Evolutionary conservation across 64 coral and sea anemone species (phyloP).

Genomic region (Montipora capricornis): DNA sequence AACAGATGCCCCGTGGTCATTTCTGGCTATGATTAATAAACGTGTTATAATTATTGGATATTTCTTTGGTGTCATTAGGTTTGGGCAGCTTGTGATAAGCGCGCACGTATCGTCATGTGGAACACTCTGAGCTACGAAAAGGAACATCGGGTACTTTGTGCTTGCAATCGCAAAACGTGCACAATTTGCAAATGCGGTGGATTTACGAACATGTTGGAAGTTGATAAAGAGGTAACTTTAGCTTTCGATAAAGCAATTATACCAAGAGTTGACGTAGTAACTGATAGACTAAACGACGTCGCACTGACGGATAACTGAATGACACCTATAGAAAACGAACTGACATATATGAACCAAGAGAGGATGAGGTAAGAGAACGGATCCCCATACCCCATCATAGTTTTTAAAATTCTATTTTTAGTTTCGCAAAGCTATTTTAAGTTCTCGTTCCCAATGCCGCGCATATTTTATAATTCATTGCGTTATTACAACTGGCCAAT

Average conservation of each 20-base stretch:
- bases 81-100: conserved; percentile 77
- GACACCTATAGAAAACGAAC: too few species aligned
- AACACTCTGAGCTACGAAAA: conserved; percentile 67
- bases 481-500: too few species aligned
- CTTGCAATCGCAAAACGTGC: not conserved
- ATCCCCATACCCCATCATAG: too few species aligned
- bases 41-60: not conserved
- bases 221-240: conserved; percentile 41
- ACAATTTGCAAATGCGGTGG: conserved; percentile 41
- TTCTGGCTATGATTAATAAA: not conserved
- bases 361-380: too few species aligned
- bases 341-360: too few species aligned
- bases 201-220: conserved; percentile 71
- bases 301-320: too few species aligned
- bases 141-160: not conserved
- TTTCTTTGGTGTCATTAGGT: conserved; percentile 53
- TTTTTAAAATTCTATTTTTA: too few species aligned
- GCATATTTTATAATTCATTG: too few species aligned
- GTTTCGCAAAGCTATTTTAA: too few species aligned
- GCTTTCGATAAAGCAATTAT: too few species aligned
- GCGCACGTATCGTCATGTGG: conserved; percentile 73
- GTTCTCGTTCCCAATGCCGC: too few species aligned
- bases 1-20: not conserved
- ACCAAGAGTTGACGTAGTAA: not conserved
- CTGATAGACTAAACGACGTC: not conserved